Evolutionary conservation across 2,888 invertebrate species (phyloP).

Genomic region (Glaucopsyche alexis): DNA sequence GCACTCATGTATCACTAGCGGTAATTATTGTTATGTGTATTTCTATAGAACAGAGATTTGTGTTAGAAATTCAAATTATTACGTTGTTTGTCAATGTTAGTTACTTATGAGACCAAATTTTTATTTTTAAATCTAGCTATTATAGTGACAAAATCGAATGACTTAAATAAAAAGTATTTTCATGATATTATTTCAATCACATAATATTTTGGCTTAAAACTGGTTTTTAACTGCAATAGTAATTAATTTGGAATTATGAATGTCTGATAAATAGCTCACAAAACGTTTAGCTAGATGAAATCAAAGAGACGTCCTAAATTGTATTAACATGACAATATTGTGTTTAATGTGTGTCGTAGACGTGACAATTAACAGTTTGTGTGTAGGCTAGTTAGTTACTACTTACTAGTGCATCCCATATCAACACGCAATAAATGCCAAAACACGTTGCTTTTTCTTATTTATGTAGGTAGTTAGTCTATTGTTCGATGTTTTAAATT

Average conservation of each 20-base stretch:
- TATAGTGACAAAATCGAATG: too few species aligned
- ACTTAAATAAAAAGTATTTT: too few species aligned
- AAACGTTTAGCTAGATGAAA: conserved; percentile 61
- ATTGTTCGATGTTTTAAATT: neutral
- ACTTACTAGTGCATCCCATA: conserved; percentile 5
- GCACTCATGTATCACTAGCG: neutral
- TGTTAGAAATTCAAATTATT: neutral
- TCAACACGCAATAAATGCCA: conserved; percentile 10
- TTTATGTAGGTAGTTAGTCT: too few species aligned
- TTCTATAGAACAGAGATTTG: neutral
- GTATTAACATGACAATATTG: conserved; percentile 70
- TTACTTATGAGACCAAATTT: neutral
- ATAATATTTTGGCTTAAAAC: too few species aligned
- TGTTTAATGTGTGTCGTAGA: conserved; percentile 46
- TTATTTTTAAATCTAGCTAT: too few species aligned
- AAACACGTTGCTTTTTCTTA: neutral
- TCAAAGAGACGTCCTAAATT: conserved; percentile 70
- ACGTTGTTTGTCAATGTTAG: neutral
- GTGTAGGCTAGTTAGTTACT: conserved; percentile 13
- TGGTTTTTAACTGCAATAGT: too few species aligned
- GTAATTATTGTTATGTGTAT: neutral
- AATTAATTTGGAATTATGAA: too few species aligned
- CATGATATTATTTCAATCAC: too few species aligned
- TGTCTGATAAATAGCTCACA: neutral
- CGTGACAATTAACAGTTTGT: neutral